Evolutionary conservation across 2,888 invertebrate genomes (phyloP).

Genomic region (Electrophaes corylata): DNA sequence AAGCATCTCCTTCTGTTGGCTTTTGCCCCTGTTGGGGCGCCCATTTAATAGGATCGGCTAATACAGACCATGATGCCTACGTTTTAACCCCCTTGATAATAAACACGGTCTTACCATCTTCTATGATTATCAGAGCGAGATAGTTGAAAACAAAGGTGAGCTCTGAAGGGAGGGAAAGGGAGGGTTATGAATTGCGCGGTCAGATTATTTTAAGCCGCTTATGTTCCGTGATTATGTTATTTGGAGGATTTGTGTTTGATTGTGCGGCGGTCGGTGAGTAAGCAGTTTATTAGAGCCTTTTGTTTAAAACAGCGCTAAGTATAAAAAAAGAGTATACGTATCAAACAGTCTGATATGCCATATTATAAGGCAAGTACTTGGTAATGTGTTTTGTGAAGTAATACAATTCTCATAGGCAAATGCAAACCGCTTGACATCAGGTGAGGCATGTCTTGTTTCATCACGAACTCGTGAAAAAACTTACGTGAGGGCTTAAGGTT

Average conservation of each 20-base stretch:
- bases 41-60: conserved; percentile 79
- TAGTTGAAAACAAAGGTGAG: conserved; percentile 33
- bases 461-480: too few relatives aligned
- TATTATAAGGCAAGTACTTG: too few relatives aligned
- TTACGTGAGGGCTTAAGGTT: too few relatives aligned
- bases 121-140: conserved; percentile 36
- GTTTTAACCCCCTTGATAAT: conserved; percentile 76
- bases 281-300: conserved; percentile 22
- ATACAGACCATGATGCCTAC: conserved; percentile 74
- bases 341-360: too few relatives aligned
- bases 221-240: conserved; percentile 54
- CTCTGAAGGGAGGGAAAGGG: conserved; percentile 29
- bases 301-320: conserved; percentile 8
- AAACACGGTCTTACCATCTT: conserved; percentile 54
- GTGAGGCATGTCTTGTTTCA: too few relatives aligned
- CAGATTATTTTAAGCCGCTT: conserved; percentile 65
- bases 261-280: conserved; percentile 31
- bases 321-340: not conserved
- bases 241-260: conserved; percentile 36
- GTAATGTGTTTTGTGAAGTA: too few relatives aligned
- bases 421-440: too few relatives aligned
- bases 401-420: too few relatives aligned
- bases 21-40: conserved; percentile 69
- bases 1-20: conserved; percentile 80
- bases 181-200: conserved; percentile 60